phyloP scores from a whole-genome alignment of 2,888 invertebrate genomes.

The Pristionchus japonicus region DNA sequence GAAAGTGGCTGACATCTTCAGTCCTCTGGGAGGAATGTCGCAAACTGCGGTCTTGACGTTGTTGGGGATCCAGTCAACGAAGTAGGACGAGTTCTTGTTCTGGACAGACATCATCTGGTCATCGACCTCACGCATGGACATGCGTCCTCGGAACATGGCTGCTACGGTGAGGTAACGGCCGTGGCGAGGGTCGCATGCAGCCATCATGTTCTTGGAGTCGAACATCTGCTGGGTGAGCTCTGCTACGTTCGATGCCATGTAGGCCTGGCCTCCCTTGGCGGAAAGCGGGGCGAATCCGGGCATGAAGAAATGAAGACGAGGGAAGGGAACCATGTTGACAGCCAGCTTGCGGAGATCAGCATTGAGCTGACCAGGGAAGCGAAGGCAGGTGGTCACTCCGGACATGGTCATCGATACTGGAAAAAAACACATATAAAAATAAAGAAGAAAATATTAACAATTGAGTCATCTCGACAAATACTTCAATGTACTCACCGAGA shows the following conservation, averaged over 20 bases:
- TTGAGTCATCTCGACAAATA: not conserved
- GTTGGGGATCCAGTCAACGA: slow-evolving; percentile 90
- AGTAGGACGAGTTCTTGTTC: slow-evolving; percentile 91
- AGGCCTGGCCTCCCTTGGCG: slow-evolving; percentile 81
- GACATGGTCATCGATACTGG: slow-evolving; percentile 78
- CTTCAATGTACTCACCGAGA: slow-evolving; percentile 40
- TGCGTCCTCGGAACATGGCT: slow-evolving; percentile 79
- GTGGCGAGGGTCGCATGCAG: slow-evolving; percentile 78
- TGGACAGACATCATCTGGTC: slow-evolving; percentile 93
- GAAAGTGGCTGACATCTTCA: slow-evolving; percentile 92
- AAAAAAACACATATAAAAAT: slow-evolving; percentile 9
- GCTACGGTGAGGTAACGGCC: slow-evolving; percentile 80
- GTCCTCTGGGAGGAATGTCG: slow-evolving; percentile 90
- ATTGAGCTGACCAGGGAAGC: slow-evolving; percentile 76
- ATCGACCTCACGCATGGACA: slow-evolving; percentile 81
- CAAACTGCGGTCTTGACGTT: slow-evolving; percentile 93
- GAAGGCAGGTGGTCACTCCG: slow-evolving; percentile 80
- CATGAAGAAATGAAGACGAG: slow-evolving; percentile 80
- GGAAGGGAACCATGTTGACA: slow-evolving; percentile 94
- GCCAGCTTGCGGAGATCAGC: slow-evolving; percentile 85
- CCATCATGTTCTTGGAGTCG: slow-evolving; percentile 80
- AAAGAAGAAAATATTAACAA: too few species aligned
- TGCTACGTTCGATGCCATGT: slow-evolving; percentile 82
- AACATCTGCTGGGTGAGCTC: slow-evolving; percentile 84
- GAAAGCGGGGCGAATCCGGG: slow-evolving; percentile 88